Base-by-base conservation (phyloP, 2,113 vertebrate genomes). In the Lucifuga dentata region DNA sequence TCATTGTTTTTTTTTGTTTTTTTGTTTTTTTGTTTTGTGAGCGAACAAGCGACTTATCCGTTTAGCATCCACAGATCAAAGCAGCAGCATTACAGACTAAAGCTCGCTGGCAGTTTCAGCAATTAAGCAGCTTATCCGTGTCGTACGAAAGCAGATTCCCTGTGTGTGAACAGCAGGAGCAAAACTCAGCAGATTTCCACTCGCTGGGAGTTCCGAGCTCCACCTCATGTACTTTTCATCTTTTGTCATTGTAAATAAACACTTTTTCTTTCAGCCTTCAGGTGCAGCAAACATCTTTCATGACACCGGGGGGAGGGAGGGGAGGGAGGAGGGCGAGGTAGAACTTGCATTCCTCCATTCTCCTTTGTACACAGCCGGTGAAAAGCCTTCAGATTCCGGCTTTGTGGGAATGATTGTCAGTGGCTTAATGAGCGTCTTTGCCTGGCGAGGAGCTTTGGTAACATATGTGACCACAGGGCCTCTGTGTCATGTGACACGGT, bases 381-480 rank as follows among this genome's bases (percentile, higher is more conserved):
- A 94, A 94, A 89, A 89, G 92, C 76, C 85, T 80, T 91, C 83
- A 85, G 86, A 87, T 89, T n/a, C 29, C 57, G 80, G 87, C 89
- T 93, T 93, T 93, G 92, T 92, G 82, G 80, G 88, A 80, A 58
- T 91, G 92, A 93, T 92, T 93, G 93, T 93, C 89, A 91, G 86
- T 88, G 77, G 89, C 85, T 92, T 93, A 94, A 94, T 93, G 92
- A 94, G 91, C 82, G 86, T 58, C 81, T 92, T 90, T 91, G 90
- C 89, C 88, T 86, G 84, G 85, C 67, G 59, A 64, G 73, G 88
- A 83, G 90, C 89, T 92, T 91, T 92, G 87, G 85, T 81, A 92
- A 86, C 92, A 91, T 90, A 91, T 90, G 89, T 85, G 87, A 80
- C 76, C 78, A 67, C 86, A 63, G 80, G 63, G 75, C 65, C 67